Conservation (phyloP, 2,888 invertebrate genomes). For the Cactoblastis cactorum region DNA sequence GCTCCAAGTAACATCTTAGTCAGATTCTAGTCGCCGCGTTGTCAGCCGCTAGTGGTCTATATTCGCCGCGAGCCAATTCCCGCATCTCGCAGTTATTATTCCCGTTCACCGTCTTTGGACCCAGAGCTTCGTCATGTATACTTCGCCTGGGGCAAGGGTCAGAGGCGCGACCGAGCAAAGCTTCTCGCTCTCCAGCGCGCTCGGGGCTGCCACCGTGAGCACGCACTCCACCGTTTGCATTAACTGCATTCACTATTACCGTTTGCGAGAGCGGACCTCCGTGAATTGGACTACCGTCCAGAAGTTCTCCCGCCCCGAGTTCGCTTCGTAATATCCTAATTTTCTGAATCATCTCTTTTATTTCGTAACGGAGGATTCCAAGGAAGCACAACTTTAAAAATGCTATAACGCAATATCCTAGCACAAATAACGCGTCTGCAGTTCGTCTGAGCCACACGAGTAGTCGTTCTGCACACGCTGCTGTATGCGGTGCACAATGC, state of each 20-base stretch:
- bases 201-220: conserved; percentile 75
- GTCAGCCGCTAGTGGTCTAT: conserved; percentile 73
- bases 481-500: conserved; percentile 69
- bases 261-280: conserved; percentile 72
- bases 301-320: conserved; percentile 73
- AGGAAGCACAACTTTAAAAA: conserved; percentile 94
- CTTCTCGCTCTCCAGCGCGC: conserved; percentile 80
- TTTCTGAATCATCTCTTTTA: conserved; percentile 94
- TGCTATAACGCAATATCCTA: conserved; percentile 93
- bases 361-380: conserved; percentile 91
- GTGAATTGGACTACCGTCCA: conserved; percentile 67
- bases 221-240: conserved; percentile 80
- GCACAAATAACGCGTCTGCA: conserved; percentile 88
- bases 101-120: conserved; percentile 83
- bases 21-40: conserved; percentile 82
- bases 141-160: conserved; percentile 67
- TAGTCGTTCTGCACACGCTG: conserved; percentile 86
- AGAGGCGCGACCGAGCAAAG: conserved; percentile 70
- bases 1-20: conserved; percentile 88
- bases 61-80: conserved; percentile 81
- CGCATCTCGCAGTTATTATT: conserved; percentile 90
- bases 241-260: conserved; percentile 74
- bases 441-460: conserved; percentile 87
- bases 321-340: conserved; percentile 88
- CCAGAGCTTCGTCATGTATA: conserved; percentile 69